These are phyloP conservation scores for Tiliacea aurago DNA, from an alignment of 2,888 invertebrate genomes.

Conservation along the genomic window DNA sequence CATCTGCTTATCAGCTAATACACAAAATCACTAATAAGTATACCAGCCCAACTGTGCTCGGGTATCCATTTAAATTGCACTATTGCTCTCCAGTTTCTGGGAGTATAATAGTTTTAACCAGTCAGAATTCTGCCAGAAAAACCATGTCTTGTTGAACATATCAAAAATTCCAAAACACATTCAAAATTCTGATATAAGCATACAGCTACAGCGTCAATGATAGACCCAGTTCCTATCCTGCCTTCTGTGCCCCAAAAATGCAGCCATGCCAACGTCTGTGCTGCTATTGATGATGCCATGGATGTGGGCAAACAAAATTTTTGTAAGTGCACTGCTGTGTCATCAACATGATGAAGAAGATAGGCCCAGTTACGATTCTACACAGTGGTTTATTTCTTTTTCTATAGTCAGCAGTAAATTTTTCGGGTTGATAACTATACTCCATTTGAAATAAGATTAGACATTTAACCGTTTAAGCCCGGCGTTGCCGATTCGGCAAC, in stretches of 20 bases:
- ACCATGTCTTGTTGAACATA: background rate
- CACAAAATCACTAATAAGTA: background rate
- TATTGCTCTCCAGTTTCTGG: background rate
- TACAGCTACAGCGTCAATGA: background rate
- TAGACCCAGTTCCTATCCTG: no score
- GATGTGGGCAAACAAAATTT: no score
- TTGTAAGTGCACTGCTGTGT: no score
- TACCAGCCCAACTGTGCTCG: background rate
- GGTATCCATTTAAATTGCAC: background rate
- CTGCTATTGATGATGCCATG: no score
- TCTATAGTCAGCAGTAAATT: background rate
- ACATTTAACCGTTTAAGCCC: no score
- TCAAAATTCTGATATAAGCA: background rate
- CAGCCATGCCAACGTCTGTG: no score
- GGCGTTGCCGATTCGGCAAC: no score
- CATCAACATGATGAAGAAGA: background rate
- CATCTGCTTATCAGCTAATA: background rate
- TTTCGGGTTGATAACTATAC: background rate
- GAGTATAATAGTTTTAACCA: background rate
- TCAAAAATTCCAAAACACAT: background rate
- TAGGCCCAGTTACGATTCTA: background rate
- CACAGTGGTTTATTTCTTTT: background rate
- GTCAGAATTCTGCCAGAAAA: background rate
- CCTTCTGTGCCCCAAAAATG: no score
- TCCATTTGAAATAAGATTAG: no score